Evolutionary conservation across 1,140 invertebrate genomes (phyloP), one percentile per base, ranked within the genome.

Genomic region (Wiebesia pumilae): DNA sequence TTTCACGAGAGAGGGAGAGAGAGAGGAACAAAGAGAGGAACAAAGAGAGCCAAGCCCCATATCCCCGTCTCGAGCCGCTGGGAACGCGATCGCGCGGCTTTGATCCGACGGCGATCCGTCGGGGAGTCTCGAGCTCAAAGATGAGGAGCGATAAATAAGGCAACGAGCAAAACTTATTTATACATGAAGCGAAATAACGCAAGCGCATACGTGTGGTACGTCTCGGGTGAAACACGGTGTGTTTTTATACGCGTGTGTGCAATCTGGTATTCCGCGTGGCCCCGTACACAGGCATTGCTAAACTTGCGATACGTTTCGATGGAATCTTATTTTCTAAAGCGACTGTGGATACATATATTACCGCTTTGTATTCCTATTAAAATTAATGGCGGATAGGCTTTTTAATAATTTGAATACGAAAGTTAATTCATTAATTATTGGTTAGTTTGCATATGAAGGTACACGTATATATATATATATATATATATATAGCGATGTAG

Each of bases 141-240:
- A 54, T 62, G 47, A 62, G 51, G 58, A 65, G n/a, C 30, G 38
- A 67, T 27, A 30, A 38, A 47, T 35, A 47, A 14, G 54, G 30
- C 77, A 54, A 79, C 24, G 30, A 75, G 71, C 47, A 38, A 75
- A 62, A 75, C 47, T 75, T 83, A 83, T 83, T 83, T 75, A 83
- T 83, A 54, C 14, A 58, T 33, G 30, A 75, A 40, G 51, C 47
- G 51, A 38, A 75, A 21, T 75, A 83, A 83, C 14, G 24, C 24
- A 75, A 62, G 40, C 27, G 51, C 73, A 38, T 75, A 58, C n/a
- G n/a, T 83, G 16, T 43, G 47, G 67, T 62, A 75, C 51, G 27
- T 24, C 47, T 38, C 2, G 71, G 33, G 54, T 19, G 35, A 54
- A 35, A 33, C 69, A n/a, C 51, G 71, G 33, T 40, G 27, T 54